phyloP scores from a whole-genome alignment of 2,797 vertebrate species.

The Bradypodion ventrale region DNA sequence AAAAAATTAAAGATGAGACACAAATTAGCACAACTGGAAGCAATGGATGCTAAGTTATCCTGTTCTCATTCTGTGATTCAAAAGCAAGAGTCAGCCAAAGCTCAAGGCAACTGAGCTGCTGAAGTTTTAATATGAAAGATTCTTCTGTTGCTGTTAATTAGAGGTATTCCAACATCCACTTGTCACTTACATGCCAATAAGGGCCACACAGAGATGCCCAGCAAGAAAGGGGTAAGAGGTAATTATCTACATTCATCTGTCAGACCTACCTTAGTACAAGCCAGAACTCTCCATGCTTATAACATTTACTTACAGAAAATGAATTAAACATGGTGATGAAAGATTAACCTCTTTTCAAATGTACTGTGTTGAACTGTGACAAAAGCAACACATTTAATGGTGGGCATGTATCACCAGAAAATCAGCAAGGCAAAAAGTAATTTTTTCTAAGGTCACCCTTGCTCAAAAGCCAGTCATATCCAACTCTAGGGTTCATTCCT shows the following conservation, averaged over 20 bases:
- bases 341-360: slow-evolving; percentile 49
- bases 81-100: slow-evolving; percentile 58
- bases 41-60: slow-evolving; percentile 55
- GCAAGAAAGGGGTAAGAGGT: slow-evolving; percentile 27
- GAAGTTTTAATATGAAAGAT: slow-evolving; percentile 59
- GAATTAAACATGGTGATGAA: slow-evolving; percentile 55
- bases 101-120: slow-evolving; percentile 38
- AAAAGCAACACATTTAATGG: slow-evolving; percentile 47
- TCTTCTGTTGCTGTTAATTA: slow-evolving; percentile 48
- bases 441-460: too few relatives aligned
- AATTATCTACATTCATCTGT: slow-evolving; percentile 54
- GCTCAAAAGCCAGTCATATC: too few relatives aligned
- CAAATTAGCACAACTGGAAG: slow-evolving; percentile 46
- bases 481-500: too few relatives aligned
- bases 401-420: slow-evolving; percentile 24
- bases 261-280: slow-evolving; percentile 52
- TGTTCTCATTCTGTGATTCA: slow-evolving; percentile 43
- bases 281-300: slow-evolving; percentile 39
- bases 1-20: slow-evolving; percentile 52
- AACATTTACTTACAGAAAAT: slow-evolving; percentile 55
- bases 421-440: slow-evolving; percentile 13
- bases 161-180: slow-evolving; percentile 53
- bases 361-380: slow-evolving; percentile 2
- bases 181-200: slow-evolving; percentile 24
- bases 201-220: slow-evolving; percentile 8